phyloP scores from a whole-genome alignment of 2,888 invertebrate species.

The Sialis fuliginosa region DNA sequence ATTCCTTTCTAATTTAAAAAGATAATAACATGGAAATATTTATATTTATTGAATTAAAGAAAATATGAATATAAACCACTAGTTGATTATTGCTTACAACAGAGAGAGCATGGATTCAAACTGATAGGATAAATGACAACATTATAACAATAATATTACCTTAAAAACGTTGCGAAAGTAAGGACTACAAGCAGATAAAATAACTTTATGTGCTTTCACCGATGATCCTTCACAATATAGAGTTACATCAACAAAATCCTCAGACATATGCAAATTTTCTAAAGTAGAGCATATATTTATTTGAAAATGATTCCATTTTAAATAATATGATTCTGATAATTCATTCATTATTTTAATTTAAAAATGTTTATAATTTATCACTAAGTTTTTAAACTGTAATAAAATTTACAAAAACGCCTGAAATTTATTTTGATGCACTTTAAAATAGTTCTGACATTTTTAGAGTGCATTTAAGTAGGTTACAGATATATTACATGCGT shows the following conservation, averaged over 20 bases:
- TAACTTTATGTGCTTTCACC: slow-evolving; percentile 57
- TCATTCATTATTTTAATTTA: slow-evolving; percentile 1
- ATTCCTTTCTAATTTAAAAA: no score
- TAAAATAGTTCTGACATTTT: neutral
- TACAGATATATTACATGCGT: neutral
- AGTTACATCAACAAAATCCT: slow-evolving; percentile 55
- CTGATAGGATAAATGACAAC: no score
- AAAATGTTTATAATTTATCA: neutral
- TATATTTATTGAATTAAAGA: no score
- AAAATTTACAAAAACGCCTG: neutral
- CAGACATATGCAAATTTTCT: slow-evolving; percentile 47
- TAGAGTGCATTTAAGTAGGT: neutral
- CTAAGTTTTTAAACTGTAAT: neutral
- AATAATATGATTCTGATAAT: slow-evolving; percentile 24
- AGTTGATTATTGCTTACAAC: no score
- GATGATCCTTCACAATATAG: slow-evolving; percentile 53
- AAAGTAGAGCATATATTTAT: slow-evolving; percentile 49
- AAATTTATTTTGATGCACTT: neutral
- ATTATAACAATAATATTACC: slow-evolving; percentile 24
- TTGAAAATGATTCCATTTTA: slow-evolving; percentile 60
- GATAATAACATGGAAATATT: no score
- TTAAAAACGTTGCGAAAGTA: slow-evolving; percentile 59
- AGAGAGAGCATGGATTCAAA: no score
- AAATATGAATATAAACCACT: no score
- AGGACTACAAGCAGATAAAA: slow-evolving; percentile 56